A percentile compares a stretch with the other conserved stretches of the same genome.
Conservation (phyloP, 2,888 invertebrate species). For the Cephus spinipes region DNA sequence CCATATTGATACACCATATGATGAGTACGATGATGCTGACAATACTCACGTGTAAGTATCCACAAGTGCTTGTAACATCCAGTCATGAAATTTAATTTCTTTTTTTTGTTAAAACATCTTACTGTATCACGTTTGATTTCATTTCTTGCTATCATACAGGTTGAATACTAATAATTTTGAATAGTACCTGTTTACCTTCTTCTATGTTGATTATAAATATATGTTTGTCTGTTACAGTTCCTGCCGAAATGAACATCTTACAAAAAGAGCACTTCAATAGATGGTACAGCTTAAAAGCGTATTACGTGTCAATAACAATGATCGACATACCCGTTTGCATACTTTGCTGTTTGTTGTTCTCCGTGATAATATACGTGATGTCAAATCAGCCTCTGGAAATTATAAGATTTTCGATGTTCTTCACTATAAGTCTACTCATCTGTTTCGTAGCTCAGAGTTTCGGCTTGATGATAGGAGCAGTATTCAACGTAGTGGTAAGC, state of each 20-base stretch:
- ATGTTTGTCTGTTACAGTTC: slow-evolving; percentile 71
- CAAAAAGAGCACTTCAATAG: slow-evolving; percentile 89
- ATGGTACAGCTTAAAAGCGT: slow-evolving; percentile 89
- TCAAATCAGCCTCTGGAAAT: slow-evolving; percentile 89
- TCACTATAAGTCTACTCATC: slow-evolving; percentile 82
- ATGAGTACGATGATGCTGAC: slow-evolving; percentile 94
- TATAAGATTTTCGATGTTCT: slow-evolving; percentile 86
- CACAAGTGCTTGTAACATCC: background rate
- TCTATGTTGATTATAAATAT: slow-evolving; percentile 23
- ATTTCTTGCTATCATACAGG: background rate
- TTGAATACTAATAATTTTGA: background rate
- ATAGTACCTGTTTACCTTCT: slow-evolving; percentile 11
- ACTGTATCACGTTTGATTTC: too few species aligned
- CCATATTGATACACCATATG: slow-evolving; percentile 92
- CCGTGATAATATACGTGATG: slow-evolving; percentile 86
- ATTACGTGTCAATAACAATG: slow-evolving; percentile 80
- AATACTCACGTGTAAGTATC: slow-evolving; percentile 82
- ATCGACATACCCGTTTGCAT: slow-evolving; percentile 85
- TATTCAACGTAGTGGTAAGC: slow-evolving; percentile 86
- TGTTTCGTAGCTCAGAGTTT: slow-evolving; percentile 93
- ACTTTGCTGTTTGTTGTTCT: slow-evolving; percentile 78
- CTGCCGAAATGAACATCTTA: slow-evolving; percentile 83
- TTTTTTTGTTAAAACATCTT: background rate
- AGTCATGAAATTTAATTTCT: background rate
- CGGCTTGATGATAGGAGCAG: slow-evolving; percentile 91